Conservation (phyloP, 2,888 invertebrate genomes). For the Amblyjoppa fuscipennis region DNA sequence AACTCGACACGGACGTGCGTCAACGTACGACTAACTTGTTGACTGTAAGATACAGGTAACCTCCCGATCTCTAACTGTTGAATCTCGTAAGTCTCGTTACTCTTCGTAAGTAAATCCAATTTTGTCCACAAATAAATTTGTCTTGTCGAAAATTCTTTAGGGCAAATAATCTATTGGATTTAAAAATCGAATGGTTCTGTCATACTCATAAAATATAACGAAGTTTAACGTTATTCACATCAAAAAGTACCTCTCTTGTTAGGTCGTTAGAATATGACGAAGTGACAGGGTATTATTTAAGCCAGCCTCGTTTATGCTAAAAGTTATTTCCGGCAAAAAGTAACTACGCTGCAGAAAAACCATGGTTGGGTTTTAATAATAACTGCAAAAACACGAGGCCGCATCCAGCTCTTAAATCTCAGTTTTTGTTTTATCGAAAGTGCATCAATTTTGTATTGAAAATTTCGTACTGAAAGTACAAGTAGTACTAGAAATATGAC, state of each 20-base stretch:
- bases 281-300: too few species aligned
- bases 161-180: neutral
- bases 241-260: too few species aligned
- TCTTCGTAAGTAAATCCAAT: neutral
- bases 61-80: neutral
- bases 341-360: too few species aligned
- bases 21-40: constrained; percentile 48
- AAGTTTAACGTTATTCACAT: neutral
- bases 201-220: neutral
- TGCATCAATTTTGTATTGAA: neutral
- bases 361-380: too few species aligned
- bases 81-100: neutral
- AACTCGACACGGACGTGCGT: constrained; percentile 57
- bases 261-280: too few species aligned
- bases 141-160: neutral
- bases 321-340: too few species aligned
- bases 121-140: neutral
- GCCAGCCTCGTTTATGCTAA: too few species aligned
- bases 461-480: neutral
- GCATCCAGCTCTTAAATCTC: too few species aligned
- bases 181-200: neutral
- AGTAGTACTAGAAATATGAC: neutral
- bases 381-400: too few species aligned
- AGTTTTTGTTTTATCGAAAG: too few species aligned
- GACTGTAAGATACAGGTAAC: constrained; percentile 22